A percentile compares a stretch with the other conserved stretches of the same genome.
phyloP scores from a whole-genome alignment of 2,888 invertebrate species.

The Drosophila helvetica region DNA sequence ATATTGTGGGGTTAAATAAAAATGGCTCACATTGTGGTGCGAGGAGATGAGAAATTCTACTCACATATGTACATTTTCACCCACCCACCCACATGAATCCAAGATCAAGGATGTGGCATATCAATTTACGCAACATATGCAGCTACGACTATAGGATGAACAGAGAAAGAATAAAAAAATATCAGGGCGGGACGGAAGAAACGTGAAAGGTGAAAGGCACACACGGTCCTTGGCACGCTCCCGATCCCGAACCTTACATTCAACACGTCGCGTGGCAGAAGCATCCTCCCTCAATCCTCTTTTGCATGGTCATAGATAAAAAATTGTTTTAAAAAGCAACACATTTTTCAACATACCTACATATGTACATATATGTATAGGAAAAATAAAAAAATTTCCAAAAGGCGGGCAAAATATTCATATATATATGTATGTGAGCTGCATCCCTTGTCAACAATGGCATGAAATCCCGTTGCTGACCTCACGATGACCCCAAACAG shows the following conservation, averaged over 20 bases:
- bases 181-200: slow-evolving; percentile 44
- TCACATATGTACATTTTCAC: slow-evolving; percentile 27
- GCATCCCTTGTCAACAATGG: slow-evolving; percentile 79
- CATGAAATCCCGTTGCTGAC: slow-evolving; percentile 81
- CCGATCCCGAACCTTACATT: slow-evolving; percentile 23
- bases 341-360: slow-evolving; percentile 39
- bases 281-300: slow-evolving; percentile 39
- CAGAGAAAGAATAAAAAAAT: slow-evolving; percentile 25
- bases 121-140: slow-evolving; percentile 77
- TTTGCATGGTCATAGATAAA: slow-evolving; percentile 54
- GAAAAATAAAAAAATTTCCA: slow-evolving; percentile 39
- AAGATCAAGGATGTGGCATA: slow-evolving; percentile 53
- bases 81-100: slow-evolving; percentile 30
- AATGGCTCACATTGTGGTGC: slow-evolving; percentile 67
- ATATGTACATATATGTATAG: not conserved
- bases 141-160: slow-evolving; percentile 68
- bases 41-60: slow-evolving; percentile 38
- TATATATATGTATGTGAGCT: slow-evolving; percentile 31
- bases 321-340: slow-evolving; percentile 44
- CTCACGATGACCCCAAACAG: slow-evolving; percentile 81
- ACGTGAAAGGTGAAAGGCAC: slow-evolving; percentile 47
- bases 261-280: slow-evolving; percentile 70
- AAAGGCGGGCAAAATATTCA: slow-evolving; percentile 64
- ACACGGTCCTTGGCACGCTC: slow-evolving; percentile 39
- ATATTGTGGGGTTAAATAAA: slow-evolving; percentile 66